Evolutionary conservation across 1,140 invertebrate species (phyloP), one percentile per base, ranked within the genome.

Genomic region (Daktulosphaira vitifoliae): DNA sequence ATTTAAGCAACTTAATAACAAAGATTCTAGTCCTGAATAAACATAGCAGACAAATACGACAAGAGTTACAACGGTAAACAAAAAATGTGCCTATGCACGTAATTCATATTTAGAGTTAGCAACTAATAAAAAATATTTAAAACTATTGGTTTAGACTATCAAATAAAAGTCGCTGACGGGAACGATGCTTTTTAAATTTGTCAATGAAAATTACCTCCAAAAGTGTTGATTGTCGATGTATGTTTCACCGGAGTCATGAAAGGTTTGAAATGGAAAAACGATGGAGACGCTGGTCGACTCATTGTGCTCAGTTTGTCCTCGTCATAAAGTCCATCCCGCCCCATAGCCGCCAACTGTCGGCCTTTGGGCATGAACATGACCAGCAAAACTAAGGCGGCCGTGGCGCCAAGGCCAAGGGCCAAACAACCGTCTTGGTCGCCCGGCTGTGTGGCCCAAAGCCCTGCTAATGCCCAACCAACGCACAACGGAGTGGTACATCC

Each of bases 281-380:
- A 92, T 2, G 88, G 91, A 65, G 88, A 91, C 65, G 82, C 89
- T 56, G 86, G 87, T 23, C 83, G 78, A 69, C 82, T 84, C 42
- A 90, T 73, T 8, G 86, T 87, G 73, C 87, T 89, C 56, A 86
- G 82, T 56, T 84, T 80, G 70, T 91, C 88, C 69, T 88, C 87
- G 22, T 87, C 78, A 73, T 86, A 86, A 29, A 88, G 80, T 50
- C 87, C 81, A 71, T 88, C 86, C 67, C 88, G 86, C 15, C 91
- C 90, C 78, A 94, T 82, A 8, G 90, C 91, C 0, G 90, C 89
- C 71, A 95, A 75, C 69, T 93, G 90, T n/a, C 92, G 79, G 42
- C 89, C 89, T 77, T 94, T 94, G 2, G 92, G 90, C 74, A 93
- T 85, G 75, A 96, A 96, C 90, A 96, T 94, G 11, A 92, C 82